Base-by-base conservation (phyloP, 2,797 vertebrate genomes). In the Columba guinea region DNA sequence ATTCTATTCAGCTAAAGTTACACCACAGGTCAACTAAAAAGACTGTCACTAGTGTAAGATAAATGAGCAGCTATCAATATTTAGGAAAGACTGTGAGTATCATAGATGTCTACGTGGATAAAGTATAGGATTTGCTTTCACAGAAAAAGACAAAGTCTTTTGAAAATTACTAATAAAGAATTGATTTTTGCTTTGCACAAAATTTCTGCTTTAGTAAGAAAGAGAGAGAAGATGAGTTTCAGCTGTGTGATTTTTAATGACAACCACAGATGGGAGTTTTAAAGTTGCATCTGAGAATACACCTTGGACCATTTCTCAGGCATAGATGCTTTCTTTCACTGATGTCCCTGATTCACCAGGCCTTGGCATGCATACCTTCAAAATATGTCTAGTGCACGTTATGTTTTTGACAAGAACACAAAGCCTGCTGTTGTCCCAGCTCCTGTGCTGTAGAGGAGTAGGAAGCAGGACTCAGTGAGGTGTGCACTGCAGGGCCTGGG, bases 21-120 rank as follows among this genome's bases (percentile, higher is more conserved):
- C 58, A 65, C 53, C 69, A 84, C 63, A 89, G 93, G 94, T 95
- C 93, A 96, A 35, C 65, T 92, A 52, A 89, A 77, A 81, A 93
- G 91, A 78, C 91, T 93, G 87, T 75, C 90, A 71, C 75, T 82
- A 32, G 59, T 46, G 46, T 67, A 87, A 87, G 78, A 94, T 53
- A 97, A 96, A 96, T 96, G 93, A 96, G 88, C 90, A 96, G 78
- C 78, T 75, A 80, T 37, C 68, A 73, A 51, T 39, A 77, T 26
- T 69, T 51, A 67, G 67, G 78, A 80, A 92, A 68, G 71, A 62
- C 64, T 89, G 14, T 21, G 67, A 86, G 80, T 37, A 87, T 77
- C 78, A 58, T 2, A 53, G 35, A 10, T 58, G 37, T 32, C 16
- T 78, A 83, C 84, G 51, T 24, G 58, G 53, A 77, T 92, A 78